Conservation (phyloP, 2,113 vertebrate genomes). For the Psephotus haematonotus region DNA sequence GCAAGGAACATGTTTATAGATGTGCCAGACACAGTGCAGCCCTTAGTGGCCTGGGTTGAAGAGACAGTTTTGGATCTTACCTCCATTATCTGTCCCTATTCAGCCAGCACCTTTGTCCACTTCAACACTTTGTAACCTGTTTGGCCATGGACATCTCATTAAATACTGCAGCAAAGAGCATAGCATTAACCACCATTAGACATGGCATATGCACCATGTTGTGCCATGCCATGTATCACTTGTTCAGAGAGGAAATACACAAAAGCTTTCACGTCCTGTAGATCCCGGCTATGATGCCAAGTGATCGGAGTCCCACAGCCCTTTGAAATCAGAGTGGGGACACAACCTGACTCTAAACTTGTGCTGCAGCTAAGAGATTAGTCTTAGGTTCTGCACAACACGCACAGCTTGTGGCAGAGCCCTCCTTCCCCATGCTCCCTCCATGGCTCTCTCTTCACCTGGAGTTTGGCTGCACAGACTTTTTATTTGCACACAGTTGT, state of each 20-base stretch:
- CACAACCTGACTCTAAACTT: background rate
- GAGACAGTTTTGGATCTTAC: background rate
- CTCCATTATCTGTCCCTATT: background rate
- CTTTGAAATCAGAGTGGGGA: background rate
- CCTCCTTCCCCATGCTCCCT: background rate
- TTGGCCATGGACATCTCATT: background rate
- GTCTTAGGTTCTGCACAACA: background rate
- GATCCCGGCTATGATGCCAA: background rate
- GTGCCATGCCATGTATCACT: background rate
- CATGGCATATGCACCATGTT: fast-evolving
- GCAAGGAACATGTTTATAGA: background rate
- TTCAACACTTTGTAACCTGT: background rate
- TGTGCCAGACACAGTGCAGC: background rate
- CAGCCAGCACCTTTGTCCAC: background rate
- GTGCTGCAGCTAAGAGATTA: background rate
- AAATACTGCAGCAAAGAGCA: background rate
- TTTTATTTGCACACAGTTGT: conserved; percentile 69
- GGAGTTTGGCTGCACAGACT: conserved; percentile 37
- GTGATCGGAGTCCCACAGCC: background rate
- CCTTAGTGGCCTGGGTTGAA: background rate
- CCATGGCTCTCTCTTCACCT: background rate
- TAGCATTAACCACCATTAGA: background rate
- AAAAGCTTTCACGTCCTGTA: fast-evolving
- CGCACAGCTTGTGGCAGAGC: background rate
- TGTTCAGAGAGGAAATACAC: background rate